Conservation (phyloP, 2,797 vertebrate species). For the Anomalospiza imberbis region DNA sequence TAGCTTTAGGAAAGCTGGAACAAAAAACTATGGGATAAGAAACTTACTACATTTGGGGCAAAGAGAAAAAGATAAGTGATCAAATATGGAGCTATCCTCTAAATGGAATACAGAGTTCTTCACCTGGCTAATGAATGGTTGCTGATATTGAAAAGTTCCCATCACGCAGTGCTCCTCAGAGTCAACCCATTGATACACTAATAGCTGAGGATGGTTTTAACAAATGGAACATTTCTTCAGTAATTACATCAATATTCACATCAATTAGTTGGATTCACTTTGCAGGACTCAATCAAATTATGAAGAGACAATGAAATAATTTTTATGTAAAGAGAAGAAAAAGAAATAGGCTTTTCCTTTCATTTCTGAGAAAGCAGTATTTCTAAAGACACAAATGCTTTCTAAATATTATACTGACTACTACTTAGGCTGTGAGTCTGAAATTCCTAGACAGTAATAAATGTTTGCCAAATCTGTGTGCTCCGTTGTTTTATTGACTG, state of each 20-base stretch:
- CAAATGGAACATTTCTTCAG: neutral
- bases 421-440: neutral
- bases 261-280: neutral
- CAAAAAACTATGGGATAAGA: neutral
- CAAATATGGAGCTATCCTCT: neutral
- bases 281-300: neutral
- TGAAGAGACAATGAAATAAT: neutral
- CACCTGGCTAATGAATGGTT: neutral
- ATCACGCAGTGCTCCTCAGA: neutral
- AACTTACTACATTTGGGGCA: neutral
- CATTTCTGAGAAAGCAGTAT: neutral
- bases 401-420: neutral
- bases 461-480: neutral
- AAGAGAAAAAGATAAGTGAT: neutral
- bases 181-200: neutral
- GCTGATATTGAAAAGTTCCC: neutral
- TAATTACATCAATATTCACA: neutral
- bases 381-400: neutral
- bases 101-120: neutral
- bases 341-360: neutral
- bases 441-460: neutral
- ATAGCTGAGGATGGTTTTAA: neutral
- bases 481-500: neutral
- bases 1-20: neutral
- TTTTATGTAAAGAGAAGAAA: neutral